Percentiles rank a stretch among this genome's conserved stretches.
These are phyloP conservation scores for Tapirus indicus DNA, from an alignment of 2,797 vertebrate species.

Conservation along the genomic window DNA sequence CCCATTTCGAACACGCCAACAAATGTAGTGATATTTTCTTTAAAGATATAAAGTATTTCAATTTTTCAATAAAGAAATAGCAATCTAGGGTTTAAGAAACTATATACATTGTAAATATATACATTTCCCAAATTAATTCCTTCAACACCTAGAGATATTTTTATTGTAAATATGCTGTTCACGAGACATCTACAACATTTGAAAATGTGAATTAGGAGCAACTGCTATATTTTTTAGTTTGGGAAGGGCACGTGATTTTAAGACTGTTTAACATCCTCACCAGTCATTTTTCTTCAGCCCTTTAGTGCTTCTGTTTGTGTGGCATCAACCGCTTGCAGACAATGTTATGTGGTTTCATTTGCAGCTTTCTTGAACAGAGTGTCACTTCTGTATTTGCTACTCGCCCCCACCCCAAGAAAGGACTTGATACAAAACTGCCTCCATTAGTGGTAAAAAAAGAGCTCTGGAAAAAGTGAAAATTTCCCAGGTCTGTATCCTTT, in stretches of 20 bases:
- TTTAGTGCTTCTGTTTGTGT: neutral
- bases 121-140: neutral
- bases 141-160: neutral
- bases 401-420: no score
- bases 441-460: neutral
- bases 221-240: neutral
- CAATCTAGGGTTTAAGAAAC: neutral
- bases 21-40: neutral
- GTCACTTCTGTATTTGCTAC: neutral
- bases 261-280: no score
- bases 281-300: neutral
- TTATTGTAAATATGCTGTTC: no score
- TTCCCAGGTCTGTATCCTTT: neutral
- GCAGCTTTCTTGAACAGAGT: fast-evolving
- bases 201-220: neutral
- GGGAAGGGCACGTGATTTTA: no score
- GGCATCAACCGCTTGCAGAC: no score
- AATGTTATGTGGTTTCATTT: no score
- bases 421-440: no score
- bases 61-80: neutral
- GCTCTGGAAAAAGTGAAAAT: neutral
- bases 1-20: neutral
- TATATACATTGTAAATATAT: neutral
- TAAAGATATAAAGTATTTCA: neutral
- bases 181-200: fast-evolving